phyloP scores from a whole-genome alignment of 2,888 invertebrate species.

The Schizaphis graminum region DNA sequence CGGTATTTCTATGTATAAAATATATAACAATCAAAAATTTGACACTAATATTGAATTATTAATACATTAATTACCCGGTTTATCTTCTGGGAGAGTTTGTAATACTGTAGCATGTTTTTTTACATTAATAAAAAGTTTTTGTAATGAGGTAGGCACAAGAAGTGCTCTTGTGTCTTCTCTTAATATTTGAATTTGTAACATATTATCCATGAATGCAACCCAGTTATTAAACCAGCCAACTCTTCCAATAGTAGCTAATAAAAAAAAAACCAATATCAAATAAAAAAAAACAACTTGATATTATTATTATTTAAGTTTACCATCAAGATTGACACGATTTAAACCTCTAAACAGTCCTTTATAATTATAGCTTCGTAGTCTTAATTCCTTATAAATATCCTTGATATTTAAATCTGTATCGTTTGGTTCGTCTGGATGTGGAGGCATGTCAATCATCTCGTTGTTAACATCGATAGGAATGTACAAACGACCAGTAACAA shows the following conservation, averaged over 20 bases:
- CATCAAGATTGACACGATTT: constrained; percentile 73
- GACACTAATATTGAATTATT: neutral
- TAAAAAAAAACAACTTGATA: neutral
- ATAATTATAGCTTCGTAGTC: constrained; percentile 75
- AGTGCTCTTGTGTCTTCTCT: constrained; percentile 79
- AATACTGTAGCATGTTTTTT: constrained; percentile 75
- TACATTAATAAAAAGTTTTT: constrained; percentile 80
- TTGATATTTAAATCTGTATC: constrained; percentile 74
- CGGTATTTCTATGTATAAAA: too few relatives aligned
- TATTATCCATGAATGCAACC: constrained; percentile 90
- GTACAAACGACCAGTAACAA: constrained; percentile 80
- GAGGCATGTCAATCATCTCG: constrained; percentile 73
- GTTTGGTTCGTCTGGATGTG: constrained; percentile 71
- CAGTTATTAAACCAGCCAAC: constrained; percentile 85
- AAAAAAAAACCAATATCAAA: neutral
- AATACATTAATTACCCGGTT: constrained; percentile 66
- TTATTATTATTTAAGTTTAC: constrained; percentile 69
- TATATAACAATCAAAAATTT: neutral
- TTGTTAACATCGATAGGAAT: constrained; percentile 74
- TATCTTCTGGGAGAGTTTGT: constrained; percentile 67
- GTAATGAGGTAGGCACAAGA: constrained; percentile 82
- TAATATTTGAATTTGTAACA: constrained; percentile 86
- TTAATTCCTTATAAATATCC: constrained; percentile 72
- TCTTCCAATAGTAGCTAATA: constrained; percentile 72
- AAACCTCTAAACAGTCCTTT: constrained; percentile 77